Evolutionary conservation across 2,113 vertebrate genomes (phyloP), one percentile per base, ranked within the genome.

Genomic region (Mirounga angustirostris): DNA sequence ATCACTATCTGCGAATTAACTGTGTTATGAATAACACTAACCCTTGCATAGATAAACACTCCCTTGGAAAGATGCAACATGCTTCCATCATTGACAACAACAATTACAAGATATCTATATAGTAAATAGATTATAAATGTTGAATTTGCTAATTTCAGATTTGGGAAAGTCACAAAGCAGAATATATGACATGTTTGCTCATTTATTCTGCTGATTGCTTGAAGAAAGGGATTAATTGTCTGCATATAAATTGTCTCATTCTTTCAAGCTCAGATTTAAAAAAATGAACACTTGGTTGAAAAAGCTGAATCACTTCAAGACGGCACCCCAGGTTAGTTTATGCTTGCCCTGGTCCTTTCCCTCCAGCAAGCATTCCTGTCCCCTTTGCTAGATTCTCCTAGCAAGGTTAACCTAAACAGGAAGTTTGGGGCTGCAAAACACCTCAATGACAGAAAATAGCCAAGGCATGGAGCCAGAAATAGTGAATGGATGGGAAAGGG

Each of bases 251-350:
- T 61, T 24, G 9, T 67, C 5, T 88, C 19, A 88, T 88, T 91
- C 43, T 96, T 94, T n/a, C 22, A 96, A 91, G 40, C 96, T 96
- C 58, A 73, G 93, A 91, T 88, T 50, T 91, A 4, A 4, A 85
- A 96, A 84, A 59, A 59, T 40, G 22, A 90, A n/a, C 3, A 67
- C 7, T 80, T 83, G 36, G 4, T 74, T 95, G 43, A 85, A 81
- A 97, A 71, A 82, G 52, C 26, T 30, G 73, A 95, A 89, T 93
- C 30, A 43, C 40, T 84, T 90, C 65, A 85, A 91, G 43, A 87
- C 65, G 91, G 79, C 22, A 84, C n/a, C 36, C 18, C 30, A 0
- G 24, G 2, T 67, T 95, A 67, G 65, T 24, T n/a, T 82, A 33
- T 36, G 74, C 12, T 24, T 74, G 96, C 33, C 63, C 19, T 30